phyloP scores from a whole-genome alignment of 2,113 vertebrate species.

The Eira barbara region DNA sequence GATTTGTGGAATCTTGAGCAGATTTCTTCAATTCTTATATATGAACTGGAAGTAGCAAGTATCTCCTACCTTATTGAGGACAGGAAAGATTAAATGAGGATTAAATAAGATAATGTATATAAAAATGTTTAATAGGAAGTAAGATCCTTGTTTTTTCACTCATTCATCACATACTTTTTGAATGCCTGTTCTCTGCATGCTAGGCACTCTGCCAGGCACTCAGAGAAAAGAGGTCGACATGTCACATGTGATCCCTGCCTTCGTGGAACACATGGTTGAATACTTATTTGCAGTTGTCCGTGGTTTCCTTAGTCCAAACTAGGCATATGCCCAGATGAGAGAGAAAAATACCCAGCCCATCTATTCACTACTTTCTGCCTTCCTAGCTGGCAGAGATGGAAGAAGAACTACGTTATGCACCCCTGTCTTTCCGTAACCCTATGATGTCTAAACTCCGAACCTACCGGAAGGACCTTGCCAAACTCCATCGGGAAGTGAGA shows the following conservation, averaged over 20 bases:
- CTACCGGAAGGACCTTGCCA: constrained; percentile 90
- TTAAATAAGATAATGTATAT: neutral
- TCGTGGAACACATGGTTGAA: neutral
- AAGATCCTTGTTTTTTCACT: neutral
- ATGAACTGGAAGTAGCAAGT: neutral
- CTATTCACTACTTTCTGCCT: constrained; percentile 40
- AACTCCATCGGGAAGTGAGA: constrained; percentile 92
- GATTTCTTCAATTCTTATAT: constrained; percentile 27
- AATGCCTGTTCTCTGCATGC: neutral
- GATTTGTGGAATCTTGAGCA: neutral
- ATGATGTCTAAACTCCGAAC: constrained; percentile 92
- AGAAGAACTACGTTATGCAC: constrained; percentile 91
- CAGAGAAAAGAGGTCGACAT: neutral
- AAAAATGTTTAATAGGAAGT: neutral
- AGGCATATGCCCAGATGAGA: neutral
- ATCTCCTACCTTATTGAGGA: neutral
- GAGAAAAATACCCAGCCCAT: neutral
- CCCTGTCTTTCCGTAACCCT: constrained; percentile 87
- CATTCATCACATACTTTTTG: neutral
- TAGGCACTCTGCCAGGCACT: neutral
- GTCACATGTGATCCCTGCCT: neutral
- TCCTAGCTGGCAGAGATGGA: constrained; percentile 95
- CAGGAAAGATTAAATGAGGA: neutral
- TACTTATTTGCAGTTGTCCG: neutral
- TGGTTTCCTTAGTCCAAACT: neutral